phyloP scores from a whole-genome alignment of 1,140 invertebrate species.

The Mizuhopecten yessoensis region DNA sequence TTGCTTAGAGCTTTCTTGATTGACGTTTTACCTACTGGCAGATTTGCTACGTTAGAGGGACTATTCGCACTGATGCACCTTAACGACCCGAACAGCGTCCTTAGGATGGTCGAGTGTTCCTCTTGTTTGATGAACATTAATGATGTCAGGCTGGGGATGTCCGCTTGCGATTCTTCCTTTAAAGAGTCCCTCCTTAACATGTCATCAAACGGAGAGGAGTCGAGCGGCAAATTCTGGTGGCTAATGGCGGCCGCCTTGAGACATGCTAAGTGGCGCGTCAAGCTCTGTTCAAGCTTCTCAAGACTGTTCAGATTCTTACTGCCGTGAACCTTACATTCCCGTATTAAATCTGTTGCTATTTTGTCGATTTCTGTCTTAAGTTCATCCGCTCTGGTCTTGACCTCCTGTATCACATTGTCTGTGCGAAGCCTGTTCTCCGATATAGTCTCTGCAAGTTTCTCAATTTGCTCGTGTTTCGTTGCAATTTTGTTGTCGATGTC shows the following conservation, averaged over 20 bases:
- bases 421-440: not conserved
- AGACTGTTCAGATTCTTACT: not conserved
- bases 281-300: not conserved
- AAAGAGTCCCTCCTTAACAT: not conserved
- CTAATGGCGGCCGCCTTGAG: constrained; percentile 11
- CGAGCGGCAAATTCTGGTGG: not conserved
- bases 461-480: constrained; percentile 23
- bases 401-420: not conserved
- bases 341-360: not conserved
- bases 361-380: not conserved
- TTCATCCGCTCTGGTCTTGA: not conserved
- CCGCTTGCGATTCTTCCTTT: not conserved
- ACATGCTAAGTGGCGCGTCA: not conserved
- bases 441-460: not conserved
- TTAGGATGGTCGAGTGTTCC: constrained; percentile 3
- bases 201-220: not conserved
- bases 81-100: not conserved
- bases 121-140: not conserved
- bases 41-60: not conserved
- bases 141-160: not conserved
- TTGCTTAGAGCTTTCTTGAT: not conserved
- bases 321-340: constrained; percentile 3
- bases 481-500: not conserved
- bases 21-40: not conserved
- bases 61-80: not conserved